Evolutionary conservation across 2,888 invertebrate genomes (phyloP).

Genomic region (Orthosia gothica): DNA sequence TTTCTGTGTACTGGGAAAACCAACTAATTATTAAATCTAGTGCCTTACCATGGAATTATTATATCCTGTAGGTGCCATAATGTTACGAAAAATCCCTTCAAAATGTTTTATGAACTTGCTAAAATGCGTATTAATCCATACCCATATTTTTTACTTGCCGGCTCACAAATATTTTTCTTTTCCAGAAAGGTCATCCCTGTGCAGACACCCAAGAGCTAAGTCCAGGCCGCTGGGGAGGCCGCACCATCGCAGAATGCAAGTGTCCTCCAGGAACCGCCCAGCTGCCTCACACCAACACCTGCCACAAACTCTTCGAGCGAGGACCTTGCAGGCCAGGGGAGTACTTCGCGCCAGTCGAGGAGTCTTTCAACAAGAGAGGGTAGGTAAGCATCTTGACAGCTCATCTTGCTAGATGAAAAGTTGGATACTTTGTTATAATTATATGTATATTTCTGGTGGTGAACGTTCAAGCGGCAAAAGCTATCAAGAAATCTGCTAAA

Average conservation of each 20-base stretch:
- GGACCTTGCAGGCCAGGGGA: slow-evolving; percentile 94
- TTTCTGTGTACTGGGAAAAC: too few species aligned
- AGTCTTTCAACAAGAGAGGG: slow-evolving; percentile 90
- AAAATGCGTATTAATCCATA: too few species aligned
- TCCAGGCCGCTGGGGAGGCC: slow-evolving; percentile 91
- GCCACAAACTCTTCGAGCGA: slow-evolving; percentile 94
- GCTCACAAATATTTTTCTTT: slow-evolving; percentile 41
- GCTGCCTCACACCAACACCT: slow-evolving; percentile 93
- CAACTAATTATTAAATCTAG: too few species aligned
- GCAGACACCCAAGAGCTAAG: slow-evolving; percentile 96
- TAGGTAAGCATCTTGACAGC: slow-evolving; percentile 85
- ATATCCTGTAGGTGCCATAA: too few species aligned
- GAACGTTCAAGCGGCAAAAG: too few species aligned
- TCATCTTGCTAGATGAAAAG: slow-evolving; percentile 60
- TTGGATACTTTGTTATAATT: slow-evolving; percentile 13
- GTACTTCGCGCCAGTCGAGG: slow-evolving; percentile 94
- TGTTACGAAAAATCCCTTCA: too few species aligned
- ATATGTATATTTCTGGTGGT: not conserved
- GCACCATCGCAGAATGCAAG: slow-evolving; percentile 94
- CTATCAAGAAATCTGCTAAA: too few species aligned
- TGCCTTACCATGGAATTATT: too few species aligned
- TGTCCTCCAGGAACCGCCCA: slow-evolving; percentile 96
- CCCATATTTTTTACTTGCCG: too few species aligned
- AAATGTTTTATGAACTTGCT: too few species aligned
- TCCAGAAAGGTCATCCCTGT: slow-evolving; percentile 94